Percentiles rank a stretch among this genome's conserved stretches.
phyloP scores from a whole-genome alignment of 1,140 invertebrate genomes.

The Stenopsyche tienmushanensis region DNA sequence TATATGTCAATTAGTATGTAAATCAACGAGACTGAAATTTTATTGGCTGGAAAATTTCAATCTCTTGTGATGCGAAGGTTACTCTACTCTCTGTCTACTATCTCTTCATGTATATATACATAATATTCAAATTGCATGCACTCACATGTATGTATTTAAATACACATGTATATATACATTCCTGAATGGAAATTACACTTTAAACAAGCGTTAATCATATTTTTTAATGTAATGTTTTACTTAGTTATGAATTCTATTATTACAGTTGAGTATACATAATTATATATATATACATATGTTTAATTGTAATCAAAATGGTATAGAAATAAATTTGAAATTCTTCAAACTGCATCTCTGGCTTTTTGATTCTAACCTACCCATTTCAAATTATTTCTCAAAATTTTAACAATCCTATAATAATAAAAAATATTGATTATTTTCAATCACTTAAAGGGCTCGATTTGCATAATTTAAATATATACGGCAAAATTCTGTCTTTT shows the following conservation, averaged over 20 bases:
- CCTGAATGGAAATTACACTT: neutral
- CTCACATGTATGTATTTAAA: neutral
- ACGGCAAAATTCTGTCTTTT: too few relatives aligned
- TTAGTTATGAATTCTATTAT: neutral
- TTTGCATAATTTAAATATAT: too few relatives aligned
- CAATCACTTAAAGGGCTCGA: too few relatives aligned
- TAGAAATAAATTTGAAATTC: slow-evolving; percentile 23
- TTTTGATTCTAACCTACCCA: too few relatives aligned
- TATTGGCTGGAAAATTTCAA: slow-evolving; percentile 32
- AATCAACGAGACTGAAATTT: slow-evolving; percentile 18
- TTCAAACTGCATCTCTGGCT: slow-evolving; percentile 24
- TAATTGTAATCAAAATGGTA: slow-evolving; percentile 11
- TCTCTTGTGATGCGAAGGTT: neutral
- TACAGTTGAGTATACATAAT: neutral
- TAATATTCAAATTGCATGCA: too few relatives aligned
- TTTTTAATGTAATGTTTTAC: too few relatives aligned
- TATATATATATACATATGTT: slow-evolving; percentile 14
- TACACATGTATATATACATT: neutral
- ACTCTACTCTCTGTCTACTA: too few relatives aligned
- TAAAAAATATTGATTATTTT: too few relatives aligned
- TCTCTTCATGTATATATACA: too few relatives aligned
- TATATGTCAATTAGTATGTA: too few relatives aligned
- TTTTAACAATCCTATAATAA: neutral
- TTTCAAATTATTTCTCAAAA: slow-evolving; percentile 10
- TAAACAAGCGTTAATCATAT: neutral